These are phyloP conservation scores for Zapornia atra DNA, from an alignment of 2,113 vertebrate species.

Conservation along the genomic window DNA sequence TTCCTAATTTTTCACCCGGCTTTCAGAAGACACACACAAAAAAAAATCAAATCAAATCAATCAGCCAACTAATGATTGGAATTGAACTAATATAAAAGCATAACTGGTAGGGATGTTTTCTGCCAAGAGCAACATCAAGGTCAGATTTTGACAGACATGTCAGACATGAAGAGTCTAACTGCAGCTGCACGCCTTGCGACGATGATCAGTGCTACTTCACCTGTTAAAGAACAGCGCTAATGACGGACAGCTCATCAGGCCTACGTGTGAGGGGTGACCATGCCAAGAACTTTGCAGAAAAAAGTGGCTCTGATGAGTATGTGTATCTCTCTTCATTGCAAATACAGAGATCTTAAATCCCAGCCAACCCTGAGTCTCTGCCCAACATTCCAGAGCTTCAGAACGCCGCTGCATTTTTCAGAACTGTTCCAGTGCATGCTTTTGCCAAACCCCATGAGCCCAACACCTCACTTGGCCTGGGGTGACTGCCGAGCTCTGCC, in stretches of 20 bases:
- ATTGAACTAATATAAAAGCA: not conserved
- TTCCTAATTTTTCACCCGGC: not conserved
- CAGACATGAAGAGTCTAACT: not conserved
- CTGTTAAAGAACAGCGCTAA: not conserved
- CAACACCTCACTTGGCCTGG: not conserved
- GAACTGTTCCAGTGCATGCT: accelerated
- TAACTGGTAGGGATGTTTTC: not conserved
- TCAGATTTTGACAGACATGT: not conserved
- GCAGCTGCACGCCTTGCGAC: not conserved
- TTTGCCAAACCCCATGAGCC: not conserved
- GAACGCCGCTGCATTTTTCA: not conserved
- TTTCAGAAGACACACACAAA: not conserved
- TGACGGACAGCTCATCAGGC: not conserved
- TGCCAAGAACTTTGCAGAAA: not conserved
- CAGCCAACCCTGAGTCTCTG: not conserved
- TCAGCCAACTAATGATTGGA: not conserved
- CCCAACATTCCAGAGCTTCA: not conserved
- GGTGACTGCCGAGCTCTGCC: not conserved
- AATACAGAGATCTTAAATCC: not conserved
- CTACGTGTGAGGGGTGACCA: not conserved
- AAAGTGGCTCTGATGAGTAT: not conserved
- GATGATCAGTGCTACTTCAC: not conserved
- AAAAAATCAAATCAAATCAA: not conserved
- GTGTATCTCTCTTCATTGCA: not conserved
- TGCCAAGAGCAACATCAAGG: not conserved